Conservation (phyloP, 2,888 invertebrate genomes). For the Eustalomyia histrio region DNA sequence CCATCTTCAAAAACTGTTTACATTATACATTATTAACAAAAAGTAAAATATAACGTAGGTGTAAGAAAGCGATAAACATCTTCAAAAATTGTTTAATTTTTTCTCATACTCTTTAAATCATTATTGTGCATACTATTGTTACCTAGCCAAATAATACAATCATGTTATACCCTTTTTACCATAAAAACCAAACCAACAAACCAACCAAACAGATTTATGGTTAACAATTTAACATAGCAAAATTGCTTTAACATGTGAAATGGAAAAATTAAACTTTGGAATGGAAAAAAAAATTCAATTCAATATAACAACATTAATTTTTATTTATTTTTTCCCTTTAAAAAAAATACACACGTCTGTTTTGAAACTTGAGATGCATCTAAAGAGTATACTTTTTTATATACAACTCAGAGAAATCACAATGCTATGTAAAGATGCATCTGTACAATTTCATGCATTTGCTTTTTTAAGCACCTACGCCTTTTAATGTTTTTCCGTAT, state of each 20-base stretch:
- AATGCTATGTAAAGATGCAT: slow-evolving; percentile 35
- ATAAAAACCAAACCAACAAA: slow-evolving; percentile 4
- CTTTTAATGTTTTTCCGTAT: not conserved
- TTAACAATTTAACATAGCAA: slow-evolving; percentile 35
- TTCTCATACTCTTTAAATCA: slow-evolving; percentile 24
- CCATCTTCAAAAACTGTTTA: not conserved
- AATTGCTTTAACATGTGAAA: slow-evolving; percentile 14
- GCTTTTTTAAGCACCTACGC: slow-evolving; percentile 17
- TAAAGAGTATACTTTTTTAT: not conserved
- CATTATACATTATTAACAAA: not conserved
- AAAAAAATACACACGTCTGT: not conserved
- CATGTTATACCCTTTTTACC: not conserved
- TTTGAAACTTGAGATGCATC: slow-evolving; percentile 19
- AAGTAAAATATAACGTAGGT: slow-evolving; percentile 40
- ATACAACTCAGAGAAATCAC: not conserved
- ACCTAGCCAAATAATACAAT: not conserved
- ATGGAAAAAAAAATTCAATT: slow-evolving; percentile 41
- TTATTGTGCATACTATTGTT: not conserved
- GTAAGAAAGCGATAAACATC: slow-evolving; percentile 53
- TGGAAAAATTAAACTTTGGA: not conserved
- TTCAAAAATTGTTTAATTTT: slow-evolving; percentile 27
- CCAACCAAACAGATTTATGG: slow-evolving; percentile 34
- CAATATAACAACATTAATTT: slow-evolving; percentile 63
- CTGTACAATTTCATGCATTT: slow-evolving; percentile 16
- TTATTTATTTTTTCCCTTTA: slow-evolving; percentile 41